Base-by-base conservation (phyloP, 2,113 vertebrate genomes). In the Apeltes quadracus region DNA sequence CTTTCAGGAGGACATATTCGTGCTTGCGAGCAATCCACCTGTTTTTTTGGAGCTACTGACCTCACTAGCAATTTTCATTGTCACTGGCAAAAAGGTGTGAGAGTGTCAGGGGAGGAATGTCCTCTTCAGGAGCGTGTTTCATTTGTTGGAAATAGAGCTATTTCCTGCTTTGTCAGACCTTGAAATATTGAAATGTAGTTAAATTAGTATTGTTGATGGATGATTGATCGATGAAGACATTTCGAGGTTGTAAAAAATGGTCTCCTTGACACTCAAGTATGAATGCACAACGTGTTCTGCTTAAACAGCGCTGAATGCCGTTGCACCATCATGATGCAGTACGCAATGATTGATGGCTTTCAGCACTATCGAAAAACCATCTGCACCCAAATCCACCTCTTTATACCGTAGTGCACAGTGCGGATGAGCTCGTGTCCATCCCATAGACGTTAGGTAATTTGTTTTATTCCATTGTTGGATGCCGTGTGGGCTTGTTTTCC, bases 271-370 rank as follows among this genome's bases (percentile, higher is more conserved):
- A n/a, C n/a, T n/a, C n/a, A 2, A 61, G 50, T 4, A 15, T 13
- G 51, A 29, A 76, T 88, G 71, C 4, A 22, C 51, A 76, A 86
- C 72, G 44, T 8, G 53, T 80, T 80, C 79, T 68, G 71, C 70
- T 84, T 78, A 41, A 78, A 70, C 84, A 3, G 56, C 2, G 3
- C 1, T 50, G 48, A 29, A 39, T 56, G 44, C 51, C 22, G 29
- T 44, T 53, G 50, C 58, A 41, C 32, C 46, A 39, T 57, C 44
- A n/a, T 34, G 7, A 67, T 48, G 10, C 48, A 20, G 61, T 54
- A 38, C 51, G 25, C 15, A 41, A 22, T 38, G 15, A 36, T 39
- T 3, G 5, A 68, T 29, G 3, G 38, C 54, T 46, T 18, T 15
- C 15, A 39, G 7, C 44, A 11, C 12, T n/a, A 43, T 61, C 46